Evolutionary conservation across 2,113 vertebrate genomes (phyloP), one percentile per base, ranked within the genome.

Genomic region (Xiphophorus hellerii): DNA sequence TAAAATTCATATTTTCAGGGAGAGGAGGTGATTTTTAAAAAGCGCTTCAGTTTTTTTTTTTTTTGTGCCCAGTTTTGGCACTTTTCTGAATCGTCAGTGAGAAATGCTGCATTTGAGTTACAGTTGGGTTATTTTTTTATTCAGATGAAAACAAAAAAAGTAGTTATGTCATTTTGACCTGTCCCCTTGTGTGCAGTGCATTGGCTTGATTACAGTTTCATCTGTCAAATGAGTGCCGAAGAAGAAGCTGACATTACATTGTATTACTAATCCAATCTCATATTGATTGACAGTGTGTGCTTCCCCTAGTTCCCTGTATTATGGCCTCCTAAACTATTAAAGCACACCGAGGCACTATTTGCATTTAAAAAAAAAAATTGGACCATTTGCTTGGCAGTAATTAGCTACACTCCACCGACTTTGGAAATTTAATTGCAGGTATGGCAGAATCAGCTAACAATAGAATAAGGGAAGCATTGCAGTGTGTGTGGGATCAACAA

Each of bases 361-460:
- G 87, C 84, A 83, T 86, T 86, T 81, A 81, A 3, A 54, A 74
- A 83, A 85, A 66, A 76, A 84, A 85, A 66, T 70, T n/a, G 54
- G 71, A 48, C 30, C 64, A 87, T 92, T 92, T 91, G 72, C 88
- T 58, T 84, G 64, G 66, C 73, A 90, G 81, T 88, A 93, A 93
- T 93, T 91, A 93, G 87, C 86, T 88, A 88, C 89, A 86, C 89
- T 89, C 87, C 80, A 72, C 71, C 88, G 87, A 82, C 85, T 92
- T 90, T 90, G 77, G 86, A 90, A 91, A 91, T 92, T 85, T 92
- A 90, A 92, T 92, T 92, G 83, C 90, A 93, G 90, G 91, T 92
- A 86, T 73, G 84, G 82, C 80, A 88, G 79, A 87, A 84, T 35
- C 5, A 66, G 68, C 78, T 80, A 90, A 90, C 89, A 91, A 87